Conservation (phyloP, 1,140 invertebrate species). For the Oncopodura yosiiana region DNA sequence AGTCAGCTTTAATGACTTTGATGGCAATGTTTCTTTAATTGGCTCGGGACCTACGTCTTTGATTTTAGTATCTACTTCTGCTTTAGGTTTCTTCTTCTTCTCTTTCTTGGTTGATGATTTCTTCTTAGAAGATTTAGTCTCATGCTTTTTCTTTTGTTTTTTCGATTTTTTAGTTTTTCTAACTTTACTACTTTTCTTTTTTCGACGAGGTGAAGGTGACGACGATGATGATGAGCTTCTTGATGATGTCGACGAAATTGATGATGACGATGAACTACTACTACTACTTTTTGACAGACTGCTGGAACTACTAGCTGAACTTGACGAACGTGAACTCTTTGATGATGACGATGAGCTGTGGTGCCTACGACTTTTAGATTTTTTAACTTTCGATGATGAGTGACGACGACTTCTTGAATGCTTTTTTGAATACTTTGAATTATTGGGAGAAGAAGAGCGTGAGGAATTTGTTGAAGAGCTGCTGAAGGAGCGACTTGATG, state of each 20-base stretch:
- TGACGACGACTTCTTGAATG: too few relatives aligned
- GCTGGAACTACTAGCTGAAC: too few relatives aligned
- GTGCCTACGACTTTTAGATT: neutral
- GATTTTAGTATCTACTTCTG: neutral
- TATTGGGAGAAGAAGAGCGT: too few relatives aligned
- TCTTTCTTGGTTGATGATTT: neutral
- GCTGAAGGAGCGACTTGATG: too few relatives aligned
- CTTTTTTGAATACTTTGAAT: too few relatives aligned
- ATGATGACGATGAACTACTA: neutral
- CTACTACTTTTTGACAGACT: too few relatives aligned
- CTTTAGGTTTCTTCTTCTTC: neutral
- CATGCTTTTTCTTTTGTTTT: constrained; percentile 4
- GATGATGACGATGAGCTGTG: neutral
- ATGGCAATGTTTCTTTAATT: constrained; percentile 1
- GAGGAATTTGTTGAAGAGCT: too few relatives aligned
- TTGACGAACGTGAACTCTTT: neutral
- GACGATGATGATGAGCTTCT: neutral
- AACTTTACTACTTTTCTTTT: constrained; percentile 5
- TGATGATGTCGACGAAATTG: neutral
- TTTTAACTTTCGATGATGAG: neutral
- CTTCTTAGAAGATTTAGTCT: constrained; percentile 3
- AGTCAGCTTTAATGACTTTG: constrained; percentile 37
- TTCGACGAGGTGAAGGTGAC: neutral
- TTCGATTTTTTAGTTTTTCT: neutral
- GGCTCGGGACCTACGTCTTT: constrained; percentile 2